Conservation (phyloP, 2,888 invertebrate genomes). For the Acleris holmiana region DNA sequence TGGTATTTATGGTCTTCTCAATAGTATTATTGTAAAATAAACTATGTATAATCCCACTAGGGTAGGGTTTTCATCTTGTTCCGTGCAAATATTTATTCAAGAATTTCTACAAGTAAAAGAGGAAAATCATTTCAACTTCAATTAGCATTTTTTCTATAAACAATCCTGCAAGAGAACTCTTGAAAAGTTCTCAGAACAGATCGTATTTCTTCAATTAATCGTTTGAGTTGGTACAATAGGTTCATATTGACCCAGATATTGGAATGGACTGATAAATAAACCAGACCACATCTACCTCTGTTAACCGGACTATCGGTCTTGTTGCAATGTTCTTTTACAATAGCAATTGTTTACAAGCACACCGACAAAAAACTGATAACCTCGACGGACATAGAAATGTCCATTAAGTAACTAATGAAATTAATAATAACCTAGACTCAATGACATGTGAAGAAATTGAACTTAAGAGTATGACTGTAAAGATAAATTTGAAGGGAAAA, state of each 20-base stretch:
- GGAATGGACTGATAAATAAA: constrained; percentile 35
- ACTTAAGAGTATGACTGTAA: neutral
- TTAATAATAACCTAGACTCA: neutral
- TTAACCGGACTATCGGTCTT: constrained; percentile 31
- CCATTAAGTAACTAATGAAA: constrained; percentile 3
- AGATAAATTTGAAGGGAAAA: constrained; percentile 11
- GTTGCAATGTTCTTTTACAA: constrained; percentile 30
- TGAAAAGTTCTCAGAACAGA: constrained; percentile 1
- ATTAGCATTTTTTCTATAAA: no score
- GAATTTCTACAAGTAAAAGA: no score
- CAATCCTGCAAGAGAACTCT: no score
- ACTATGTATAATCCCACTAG: no score
- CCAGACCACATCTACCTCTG: constrained; percentile 29
- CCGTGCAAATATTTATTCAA: no score
- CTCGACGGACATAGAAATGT: constrained; percentile 17
- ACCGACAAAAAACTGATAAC: constrained; percentile 39
- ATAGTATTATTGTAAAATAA: no score
- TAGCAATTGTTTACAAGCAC: constrained; percentile 40
- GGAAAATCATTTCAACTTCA: no score
- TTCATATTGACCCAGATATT: constrained; percentile 35
- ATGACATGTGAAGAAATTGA: neutral
- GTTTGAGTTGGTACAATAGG: constrained; percentile 16
- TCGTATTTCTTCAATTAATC: constrained; percentile 33
- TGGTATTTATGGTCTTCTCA: no score
- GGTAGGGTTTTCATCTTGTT: no score